Evolutionary conservation across 1,140 invertebrate genomes (phyloP), one percentile per base, ranked within the genome.

Genomic region (Holotrichia oblita): DNA sequence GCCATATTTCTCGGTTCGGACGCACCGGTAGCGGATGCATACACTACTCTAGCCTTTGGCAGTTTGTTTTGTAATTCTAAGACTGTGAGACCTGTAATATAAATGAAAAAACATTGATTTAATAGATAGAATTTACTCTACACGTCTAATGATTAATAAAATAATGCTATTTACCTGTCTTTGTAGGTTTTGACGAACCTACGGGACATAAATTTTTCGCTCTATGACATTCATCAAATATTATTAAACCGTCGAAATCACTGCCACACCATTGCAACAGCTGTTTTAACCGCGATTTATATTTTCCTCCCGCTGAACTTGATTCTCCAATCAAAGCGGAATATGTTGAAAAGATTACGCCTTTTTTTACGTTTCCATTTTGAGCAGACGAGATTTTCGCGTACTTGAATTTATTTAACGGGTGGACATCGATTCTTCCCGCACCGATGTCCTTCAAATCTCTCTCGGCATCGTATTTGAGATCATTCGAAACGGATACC

Each of bases 141-240:
- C n/a, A n/a, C n/a, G n/a, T n/a, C n/a, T n/a, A n/a, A n/a, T n/a
- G n/a, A n/a, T n/a, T n/a, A 34, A 34, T 34, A 4, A 34, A 34
- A 34, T 1, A 34, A 34, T 34, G 4, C 2, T 34, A 34, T 34
- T 78, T 84, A 88, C 90, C 94, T 0, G 94, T 95, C 87, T 95
- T 95, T 0, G 94, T 95, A 2, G 98, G 95, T 85, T 99, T 99
- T 24, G 96, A 95, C n/a, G 96, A 97, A 0, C 97, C 97, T n/a
- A 94, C 93, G 0, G 98, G 98, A 85, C 96, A 98, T n/a, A 99
- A 89, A 90, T 99, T 99, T 88, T 99, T 99, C 0, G 99, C 99
- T 83, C 97, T 94, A 89, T 99, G 99, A 89, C 99, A 99, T 87
- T 99, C 99, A 88, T 99, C 99, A 89, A 99, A 99, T 27, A 99